Evolutionary conservation across 2,113 vertebrate species (phyloP).

Genomic region (Vidua macroura): DNA sequence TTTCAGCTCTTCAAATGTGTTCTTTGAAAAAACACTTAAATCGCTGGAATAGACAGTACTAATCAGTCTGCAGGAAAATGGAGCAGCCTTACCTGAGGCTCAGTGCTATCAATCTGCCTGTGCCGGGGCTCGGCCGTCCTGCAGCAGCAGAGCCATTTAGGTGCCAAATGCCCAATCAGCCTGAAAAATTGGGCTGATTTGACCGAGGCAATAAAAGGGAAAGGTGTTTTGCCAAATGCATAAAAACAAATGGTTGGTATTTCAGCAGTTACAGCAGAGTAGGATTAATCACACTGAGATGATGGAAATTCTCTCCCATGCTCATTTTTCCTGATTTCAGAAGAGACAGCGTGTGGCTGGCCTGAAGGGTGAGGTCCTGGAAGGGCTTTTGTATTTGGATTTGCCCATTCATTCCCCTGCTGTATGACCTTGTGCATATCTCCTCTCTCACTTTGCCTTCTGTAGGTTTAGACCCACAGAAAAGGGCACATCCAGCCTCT

Average conservation of each 20-base stretch:
- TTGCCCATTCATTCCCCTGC: neutral
- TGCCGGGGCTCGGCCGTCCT: neutral
- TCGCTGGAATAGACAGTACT: conserved; percentile 26
- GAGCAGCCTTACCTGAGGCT: conserved; percentile 49
- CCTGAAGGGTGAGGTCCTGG: neutral
- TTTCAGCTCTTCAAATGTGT: conserved; percentile 34
- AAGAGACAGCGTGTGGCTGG: neutral
- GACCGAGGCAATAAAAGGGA: conserved; percentile 1
- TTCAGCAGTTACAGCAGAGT: neutral
- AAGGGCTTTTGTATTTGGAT: neutral
- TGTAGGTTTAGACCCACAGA: neutral
- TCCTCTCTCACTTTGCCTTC: neutral
- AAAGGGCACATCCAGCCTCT: neutral
- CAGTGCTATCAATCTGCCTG: conserved; percentile 13
- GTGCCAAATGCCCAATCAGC: conserved; percentile 14
- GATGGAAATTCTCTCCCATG: neutral
- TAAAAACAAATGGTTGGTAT: neutral
- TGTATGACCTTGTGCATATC: neutral
- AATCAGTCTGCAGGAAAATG: conserved; percentile 56
- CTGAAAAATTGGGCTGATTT: conserved; percentile 50
- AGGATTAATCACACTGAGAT: neutral
- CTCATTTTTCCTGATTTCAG: neutral
- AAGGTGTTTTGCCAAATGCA: neutral
- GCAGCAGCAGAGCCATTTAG: neutral
- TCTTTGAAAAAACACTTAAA: conserved; percentile 60